A percentile compares a stretch with the other conserved stretches of the same genome.
Evolutionary conservation across 1,140 invertebrate genomes (phyloP).

Genomic region (Drosophila hydei): DNA sequence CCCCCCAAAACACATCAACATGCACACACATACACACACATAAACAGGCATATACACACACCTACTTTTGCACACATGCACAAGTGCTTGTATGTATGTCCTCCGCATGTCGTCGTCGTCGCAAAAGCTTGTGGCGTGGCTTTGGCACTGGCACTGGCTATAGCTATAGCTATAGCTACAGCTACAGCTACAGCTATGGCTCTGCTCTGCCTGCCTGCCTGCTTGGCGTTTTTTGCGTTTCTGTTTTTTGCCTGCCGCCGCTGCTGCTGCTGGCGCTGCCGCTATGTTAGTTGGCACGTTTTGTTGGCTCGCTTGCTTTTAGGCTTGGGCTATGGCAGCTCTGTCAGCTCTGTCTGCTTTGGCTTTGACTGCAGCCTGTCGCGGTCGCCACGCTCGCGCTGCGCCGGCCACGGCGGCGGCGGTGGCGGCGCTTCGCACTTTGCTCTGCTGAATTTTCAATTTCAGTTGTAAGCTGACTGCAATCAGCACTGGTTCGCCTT

Average conservation of each 20-base stretch:
- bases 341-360: slow-evolving; percentile 50
- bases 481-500: slow-evolving; percentile 83
- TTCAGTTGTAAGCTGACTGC: slow-evolving; percentile 84
- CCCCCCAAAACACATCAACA: slow-evolving; percentile 44
- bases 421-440: slow-evolving; percentile 76
- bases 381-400: slow-evolving; percentile 56
- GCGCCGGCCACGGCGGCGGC: slow-evolving; percentile 42
- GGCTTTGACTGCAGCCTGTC: slow-evolving; percentile 64
- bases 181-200: slow-evolving; percentile 34
- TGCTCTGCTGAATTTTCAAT: slow-evolving; percentile 84
- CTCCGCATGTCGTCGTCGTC: slow-evolving; percentile 64
- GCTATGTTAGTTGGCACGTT: slow-evolving; percentile 72
- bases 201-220: slow-evolving; percentile 47
- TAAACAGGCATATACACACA: slow-evolving; percentile 1
- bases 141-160: slow-evolving; percentile 57
- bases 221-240: slow-evolving; percentile 81
- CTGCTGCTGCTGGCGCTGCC: slow-evolving; percentile 51
- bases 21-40: slow-evolving; percentile 30
- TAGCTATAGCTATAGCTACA: not conserved
- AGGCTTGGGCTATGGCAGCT: slow-evolving; percentile 63
- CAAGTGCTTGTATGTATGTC: slow-evolving; percentile 37
- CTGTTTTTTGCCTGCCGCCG: slow-evolving; percentile 71
- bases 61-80: slow-evolving; percentile 15
- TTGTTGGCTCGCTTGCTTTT: slow-evolving; percentile 76
- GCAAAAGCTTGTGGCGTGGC: slow-evolving; percentile 80